Conservation (phyloP, 2,113 vertebrate species). For the Reinhardtius hippoglossoides region DNA sequence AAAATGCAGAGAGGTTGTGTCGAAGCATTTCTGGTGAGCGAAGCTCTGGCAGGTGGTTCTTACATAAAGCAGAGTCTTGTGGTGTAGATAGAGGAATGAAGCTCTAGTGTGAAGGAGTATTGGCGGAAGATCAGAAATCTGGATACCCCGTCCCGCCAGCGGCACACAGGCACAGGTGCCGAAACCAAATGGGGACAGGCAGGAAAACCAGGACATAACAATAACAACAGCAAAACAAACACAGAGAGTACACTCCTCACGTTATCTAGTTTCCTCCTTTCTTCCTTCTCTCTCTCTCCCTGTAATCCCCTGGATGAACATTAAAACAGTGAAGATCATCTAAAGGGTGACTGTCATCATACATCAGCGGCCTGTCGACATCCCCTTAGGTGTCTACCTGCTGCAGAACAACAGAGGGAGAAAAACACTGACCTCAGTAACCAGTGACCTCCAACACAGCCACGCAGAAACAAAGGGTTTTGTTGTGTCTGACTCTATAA, state of each 20-base stretch:
- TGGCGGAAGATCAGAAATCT: background rate
- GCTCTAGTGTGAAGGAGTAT: background rate
- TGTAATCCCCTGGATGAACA: slow-evolving; percentile 11
- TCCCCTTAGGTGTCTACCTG: slow-evolving; percentile 39
- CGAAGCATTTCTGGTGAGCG: no score
- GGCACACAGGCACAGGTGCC: background rate
- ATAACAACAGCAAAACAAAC: background rate
- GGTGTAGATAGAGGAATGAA: no score
- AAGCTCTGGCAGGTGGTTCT: no score
- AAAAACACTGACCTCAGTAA: slow-evolving; percentile 10
- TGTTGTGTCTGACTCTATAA: slow-evolving; percentile 20
- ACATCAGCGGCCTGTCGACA: slow-evolving; percentile 41
- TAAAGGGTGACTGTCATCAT: slow-evolving; percentile 45
- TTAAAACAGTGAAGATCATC: slow-evolving; percentile 37
- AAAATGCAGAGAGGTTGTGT: no score
- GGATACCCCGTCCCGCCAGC: background rate
- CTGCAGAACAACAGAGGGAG: background rate
- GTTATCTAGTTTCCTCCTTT: background rate
- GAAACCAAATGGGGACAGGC: background rate
- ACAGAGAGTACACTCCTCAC: no score
- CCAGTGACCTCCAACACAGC: slow-evolving; percentile 24
- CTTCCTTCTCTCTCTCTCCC: background rate
- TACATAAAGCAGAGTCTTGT: no score
- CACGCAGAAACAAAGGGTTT: slow-evolving; percentile 2
- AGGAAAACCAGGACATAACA: background rate